phyloP scores from a whole-genome alignment of 2,113 vertebrate species.

The Thinocorus orbignyianus region DNA sequence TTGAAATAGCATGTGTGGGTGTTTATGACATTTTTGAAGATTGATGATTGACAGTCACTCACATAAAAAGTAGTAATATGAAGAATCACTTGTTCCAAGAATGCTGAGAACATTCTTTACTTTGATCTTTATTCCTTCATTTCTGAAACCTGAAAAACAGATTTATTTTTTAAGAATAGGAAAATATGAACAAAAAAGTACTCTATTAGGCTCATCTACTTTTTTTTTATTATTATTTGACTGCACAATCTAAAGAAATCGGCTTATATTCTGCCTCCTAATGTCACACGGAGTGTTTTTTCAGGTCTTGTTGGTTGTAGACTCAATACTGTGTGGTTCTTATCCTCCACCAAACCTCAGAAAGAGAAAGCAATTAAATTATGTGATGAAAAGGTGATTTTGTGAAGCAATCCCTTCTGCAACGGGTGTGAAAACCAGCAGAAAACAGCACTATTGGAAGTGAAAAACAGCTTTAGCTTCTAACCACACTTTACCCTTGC shows the following conservation, averaged over 20 bases:
- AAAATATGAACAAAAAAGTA: slow-evolving; percentile 12
- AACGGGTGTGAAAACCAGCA: neutral
- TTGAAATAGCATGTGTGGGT: slow-evolving; percentile 58
- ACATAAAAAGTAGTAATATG: slow-evolving; percentile 54
- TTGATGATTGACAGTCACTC: slow-evolving; percentile 51
- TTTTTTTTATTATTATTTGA: neutral
- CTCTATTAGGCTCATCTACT: neutral
- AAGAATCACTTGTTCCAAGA: slow-evolving; percentile 39
- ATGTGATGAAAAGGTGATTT: neutral
- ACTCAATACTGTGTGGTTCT: neutral
- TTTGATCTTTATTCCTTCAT: neutral
- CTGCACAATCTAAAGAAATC: neutral
- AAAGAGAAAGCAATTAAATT: neutral
- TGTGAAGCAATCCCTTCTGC: neutral
- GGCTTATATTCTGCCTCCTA: neutral
- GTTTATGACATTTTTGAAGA: slow-evolving; percentile 61
- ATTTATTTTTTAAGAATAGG: slow-evolving; percentile 12
- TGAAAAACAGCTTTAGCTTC: neutral
- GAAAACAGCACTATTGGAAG: neutral
- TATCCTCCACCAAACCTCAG: neutral
- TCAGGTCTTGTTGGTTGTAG: neutral
- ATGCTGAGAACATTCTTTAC: slow-evolving; percentile 9
- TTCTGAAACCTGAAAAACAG: slow-evolving; percentile 1
- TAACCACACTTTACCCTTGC: neutral
- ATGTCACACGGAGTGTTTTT: neutral